Conservation (phyloP, 2,797 vertebrate genomes). For the Galagoides demidoff region DNA sequence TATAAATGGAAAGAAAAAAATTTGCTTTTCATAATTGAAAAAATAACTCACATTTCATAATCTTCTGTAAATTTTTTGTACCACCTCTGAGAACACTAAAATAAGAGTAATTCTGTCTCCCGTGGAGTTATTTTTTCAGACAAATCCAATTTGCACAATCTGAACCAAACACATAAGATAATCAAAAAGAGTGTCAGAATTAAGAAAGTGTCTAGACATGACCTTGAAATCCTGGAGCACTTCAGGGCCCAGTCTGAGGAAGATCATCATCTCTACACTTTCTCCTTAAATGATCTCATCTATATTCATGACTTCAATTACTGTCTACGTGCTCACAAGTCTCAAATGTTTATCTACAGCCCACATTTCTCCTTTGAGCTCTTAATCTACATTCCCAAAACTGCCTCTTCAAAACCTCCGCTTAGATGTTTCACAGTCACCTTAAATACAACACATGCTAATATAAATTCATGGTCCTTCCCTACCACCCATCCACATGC, state of each 20-base stretch:
- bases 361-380: background rate
- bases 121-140: background rate
- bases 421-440: background rate
- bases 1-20: constrained; percentile 35
- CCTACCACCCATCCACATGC: background rate
- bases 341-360: background rate
- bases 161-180: constrained; percentile 42
- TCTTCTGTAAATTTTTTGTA: constrained; percentile 1
- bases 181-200: background rate
- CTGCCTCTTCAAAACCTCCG: background rate
- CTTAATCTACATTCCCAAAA: background rate
- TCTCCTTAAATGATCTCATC: background rate
- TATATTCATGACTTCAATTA: background rate
- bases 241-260: background rate
- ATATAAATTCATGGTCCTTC: background rate
- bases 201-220: background rate
- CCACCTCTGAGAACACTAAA: constrained; percentile 47
- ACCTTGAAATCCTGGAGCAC: background rate
- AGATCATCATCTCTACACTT: background rate
- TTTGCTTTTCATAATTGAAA: constrained; percentile 39
- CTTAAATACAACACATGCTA: background rate
- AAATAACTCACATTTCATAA: constrained; percentile 48
- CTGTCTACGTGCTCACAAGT: background rate
- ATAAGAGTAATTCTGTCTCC: constrained; percentile 36
- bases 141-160: constrained; percentile 28